Percentiles rank a stretch among this genome's conserved stretches.
phyloP scores from a whole-genome alignment of 30 jellyfish, hydroid and myxozoan genomes.

The Euphysa ruthae region DNA sequence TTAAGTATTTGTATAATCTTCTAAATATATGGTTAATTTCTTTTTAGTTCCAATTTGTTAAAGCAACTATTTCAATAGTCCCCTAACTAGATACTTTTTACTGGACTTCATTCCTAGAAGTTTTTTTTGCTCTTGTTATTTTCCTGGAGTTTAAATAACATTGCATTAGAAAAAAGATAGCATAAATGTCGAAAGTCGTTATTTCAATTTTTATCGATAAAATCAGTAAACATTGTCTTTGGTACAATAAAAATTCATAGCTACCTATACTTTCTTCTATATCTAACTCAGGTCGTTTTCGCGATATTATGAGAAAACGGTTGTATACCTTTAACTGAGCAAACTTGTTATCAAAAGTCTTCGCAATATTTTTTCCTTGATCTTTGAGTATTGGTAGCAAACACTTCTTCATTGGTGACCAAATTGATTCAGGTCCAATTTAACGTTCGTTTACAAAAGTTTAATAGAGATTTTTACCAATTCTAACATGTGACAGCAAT shows the following conservation, averaged over 20 bases:
- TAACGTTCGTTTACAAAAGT: not conserved
- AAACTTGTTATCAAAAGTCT: not conserved
- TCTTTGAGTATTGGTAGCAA: not conserved
- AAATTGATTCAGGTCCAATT: not conserved
- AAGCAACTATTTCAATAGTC: not conserved
- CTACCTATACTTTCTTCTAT: not conserved
- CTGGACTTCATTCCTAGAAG: too few relatives aligned
- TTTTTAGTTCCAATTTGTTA: not conserved
- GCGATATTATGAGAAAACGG: not conserved
- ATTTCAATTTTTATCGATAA: not conserved
- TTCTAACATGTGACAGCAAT: not conserved
- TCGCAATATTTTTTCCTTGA: not conserved
- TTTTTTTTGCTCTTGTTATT: too few relatives aligned
- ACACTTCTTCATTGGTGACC: not conserved
- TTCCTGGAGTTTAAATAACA: too few relatives aligned
- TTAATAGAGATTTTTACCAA: not conserved
- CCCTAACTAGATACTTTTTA: not conserved
- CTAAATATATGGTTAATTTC: not conserved
- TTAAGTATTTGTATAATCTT: not conserved
- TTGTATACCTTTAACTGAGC: not conserved
- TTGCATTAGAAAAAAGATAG: too few relatives aligned
- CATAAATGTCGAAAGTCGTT: not conserved
- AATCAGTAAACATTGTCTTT: not conserved
- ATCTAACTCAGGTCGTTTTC: conserved; percentile 11
- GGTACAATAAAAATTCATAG: conserved; percentile 1